Percentiles rank a stretch among this genome's conserved stretches.
These are phyloP conservation scores for Hypsopygia costalis DNA, from an alignment of 2,888 invertebrate genomes.

Conservation along the genomic window DNA sequence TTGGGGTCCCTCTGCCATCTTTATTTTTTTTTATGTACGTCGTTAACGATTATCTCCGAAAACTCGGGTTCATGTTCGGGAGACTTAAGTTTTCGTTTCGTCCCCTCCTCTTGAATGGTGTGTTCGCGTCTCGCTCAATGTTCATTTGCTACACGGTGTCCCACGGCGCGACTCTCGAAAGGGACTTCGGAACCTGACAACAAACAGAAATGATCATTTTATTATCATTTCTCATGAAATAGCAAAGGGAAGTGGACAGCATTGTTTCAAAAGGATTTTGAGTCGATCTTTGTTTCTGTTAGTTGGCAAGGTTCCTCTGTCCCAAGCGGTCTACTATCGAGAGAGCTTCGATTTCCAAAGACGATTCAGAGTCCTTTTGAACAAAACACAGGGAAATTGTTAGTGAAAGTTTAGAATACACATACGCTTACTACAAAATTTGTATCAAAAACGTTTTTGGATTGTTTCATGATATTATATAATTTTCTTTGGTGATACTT, in stretches of 20 bases:
- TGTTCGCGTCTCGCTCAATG: conserved; percentile 31
- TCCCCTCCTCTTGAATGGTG: conserved; percentile 17
- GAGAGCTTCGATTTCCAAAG: conserved; percentile 63
- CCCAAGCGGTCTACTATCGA: conserved; percentile 47
- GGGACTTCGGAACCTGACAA: conserved; percentile 81
- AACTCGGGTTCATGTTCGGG: conserved; percentile 49
- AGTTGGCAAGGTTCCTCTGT: conserved; percentile 76
- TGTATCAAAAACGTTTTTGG: too few species aligned
- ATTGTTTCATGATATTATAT: too few species aligned
- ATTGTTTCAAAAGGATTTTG: conserved; percentile 78
- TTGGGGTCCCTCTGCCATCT: conserved; percentile 74
- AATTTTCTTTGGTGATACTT: too few species aligned
- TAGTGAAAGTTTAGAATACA: conserved; percentile 2
- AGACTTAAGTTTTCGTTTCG: conserved; percentile 22
- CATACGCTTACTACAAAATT: too few species aligned
- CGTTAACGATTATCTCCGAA: conserved; percentile 31
- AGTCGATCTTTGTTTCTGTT: conserved; percentile 80
- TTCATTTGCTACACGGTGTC: conserved; percentile 50
- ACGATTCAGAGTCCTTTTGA: conserved; percentile 80
- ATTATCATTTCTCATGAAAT: conserved; percentile 62
- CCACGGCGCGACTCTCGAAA: conserved; percentile 56
- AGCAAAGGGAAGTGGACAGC: conserved; percentile 23
- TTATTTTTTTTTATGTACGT: conserved; percentile 29
- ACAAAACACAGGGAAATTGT: conserved; percentile 45
- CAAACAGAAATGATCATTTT: conserved; percentile 80